Base-by-base conservation (phyloP, 2,888 invertebrate genomes). In the Ptycholaimellus sp. region DNA sequence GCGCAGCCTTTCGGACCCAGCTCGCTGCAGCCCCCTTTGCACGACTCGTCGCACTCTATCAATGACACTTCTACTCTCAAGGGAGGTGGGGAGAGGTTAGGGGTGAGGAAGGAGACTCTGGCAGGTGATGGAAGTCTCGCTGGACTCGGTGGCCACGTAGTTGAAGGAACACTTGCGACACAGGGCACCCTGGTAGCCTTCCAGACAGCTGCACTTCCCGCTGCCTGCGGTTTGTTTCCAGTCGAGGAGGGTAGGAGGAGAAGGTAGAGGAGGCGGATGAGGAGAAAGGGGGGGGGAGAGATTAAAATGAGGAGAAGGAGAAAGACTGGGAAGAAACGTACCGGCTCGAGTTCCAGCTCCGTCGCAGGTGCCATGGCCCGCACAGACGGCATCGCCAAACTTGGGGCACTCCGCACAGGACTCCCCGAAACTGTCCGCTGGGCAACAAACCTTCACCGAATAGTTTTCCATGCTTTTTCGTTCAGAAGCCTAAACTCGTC, bases 301-400 rank as follows among this genome's bases (percentile, higher is more conserved):
- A n/a, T n/a, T n/a, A n/a, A n/a, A n/a, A n/a, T n/a, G n/a, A n/a
- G n/a, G n/a, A n/a, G n/a, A n/a, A n/a, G n/a, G n/a, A n/a, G n/a
- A n/a, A n/a, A n/a, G n/a, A n/a, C n/a, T n/a, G n/a, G n/a, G n/a
- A n/a, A n/a, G n/a, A n/a, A n/a, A n/a, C n/a, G n/a, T n/a, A n/a
- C n/a, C n/a, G n/a, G n/a, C n/a, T n/a, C n/a, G n/a, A n/a, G n/a
- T n/a, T n/a, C n/a, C n/a, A n/a, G 75, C 81, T 1, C 93, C 93
- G 59, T 79, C 79, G 30, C 87, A 68, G 0, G 83, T 85, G 0
- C 90, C 90, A 43, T 73, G 72, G 1, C 90, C 90, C 66, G 68
- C 44, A 5, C 52, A 46, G 38, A 36, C 27, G 27, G 35, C 20
- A 41, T 33, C 31, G 33, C 42, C 13, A 46, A 44, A 35, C 38